Conservation (phyloP, 2,113 vertebrate genomes). For the Coptodon rendalli region DNA sequence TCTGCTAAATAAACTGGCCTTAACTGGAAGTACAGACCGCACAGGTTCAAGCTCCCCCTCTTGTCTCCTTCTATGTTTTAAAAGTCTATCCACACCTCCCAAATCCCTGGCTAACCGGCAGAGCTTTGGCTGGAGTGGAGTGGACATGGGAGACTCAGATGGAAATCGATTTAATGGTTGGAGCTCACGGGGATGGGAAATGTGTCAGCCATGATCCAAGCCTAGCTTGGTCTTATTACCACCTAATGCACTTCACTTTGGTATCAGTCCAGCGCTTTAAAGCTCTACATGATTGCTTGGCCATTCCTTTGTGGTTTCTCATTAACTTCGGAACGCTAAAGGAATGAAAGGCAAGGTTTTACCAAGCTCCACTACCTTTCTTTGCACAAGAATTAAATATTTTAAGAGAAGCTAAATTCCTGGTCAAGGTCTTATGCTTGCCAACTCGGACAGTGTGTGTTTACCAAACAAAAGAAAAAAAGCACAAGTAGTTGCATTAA, state of each 20-base stretch:
- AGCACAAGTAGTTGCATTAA: not conserved
- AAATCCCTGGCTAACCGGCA: not conserved
- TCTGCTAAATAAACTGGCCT: not conserved
- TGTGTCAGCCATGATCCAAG: constrained; percentile 43
- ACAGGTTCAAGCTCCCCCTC: not conserved
- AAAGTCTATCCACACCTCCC: not conserved
- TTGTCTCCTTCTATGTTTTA: not conserved
- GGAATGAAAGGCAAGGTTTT: constrained; percentile 6
- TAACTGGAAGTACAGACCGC: not conserved
- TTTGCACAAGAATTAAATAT: constrained; percentile 1
- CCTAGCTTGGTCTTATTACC: constrained; percentile 42
- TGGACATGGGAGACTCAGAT: constrained; percentile 23
- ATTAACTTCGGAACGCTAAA: constrained; percentile 3
- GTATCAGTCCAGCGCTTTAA: not conserved
- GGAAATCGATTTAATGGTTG: constrained; percentile 59
- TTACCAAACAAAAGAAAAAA: not conserved
- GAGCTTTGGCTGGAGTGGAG: not conserved
- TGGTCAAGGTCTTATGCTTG: not conserved
- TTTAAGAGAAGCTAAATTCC: not conserved
- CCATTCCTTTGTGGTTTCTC: constrained; percentile 34
- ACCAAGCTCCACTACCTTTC: not conserved
- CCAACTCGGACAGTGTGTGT: not conserved
- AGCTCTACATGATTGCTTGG: constrained; percentile 7
- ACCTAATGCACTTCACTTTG: constrained; percentile 39
- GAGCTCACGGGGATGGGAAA: constrained; percentile 39